These are phyloP conservation scores for Dendronephthya gigantea DNA, from an alignment of 64 coral and sea anemone species.

Conservation along the genomic window DNA sequence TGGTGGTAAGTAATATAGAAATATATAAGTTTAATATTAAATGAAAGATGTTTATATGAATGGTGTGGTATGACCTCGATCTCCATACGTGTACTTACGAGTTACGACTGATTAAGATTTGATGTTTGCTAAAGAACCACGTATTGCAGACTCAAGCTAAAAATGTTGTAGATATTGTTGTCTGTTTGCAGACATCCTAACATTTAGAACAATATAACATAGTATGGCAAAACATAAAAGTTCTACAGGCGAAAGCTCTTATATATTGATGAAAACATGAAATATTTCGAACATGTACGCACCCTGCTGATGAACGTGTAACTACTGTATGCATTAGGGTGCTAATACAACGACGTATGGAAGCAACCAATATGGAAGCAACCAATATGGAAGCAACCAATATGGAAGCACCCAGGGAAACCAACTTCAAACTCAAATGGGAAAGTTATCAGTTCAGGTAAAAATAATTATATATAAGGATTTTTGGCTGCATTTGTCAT, in stretches of 20 bases:
- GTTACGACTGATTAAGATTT: too few species aligned
- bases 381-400: not conserved
- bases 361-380: not conserved
- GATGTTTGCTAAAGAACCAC: too few species aligned
- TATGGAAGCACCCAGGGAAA: not conserved
- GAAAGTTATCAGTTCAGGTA: not conserved
- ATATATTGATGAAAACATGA: too few species aligned
- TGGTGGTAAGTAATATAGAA: not conserved
- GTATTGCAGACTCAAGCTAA: too few species aligned
- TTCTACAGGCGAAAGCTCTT: too few species aligned
- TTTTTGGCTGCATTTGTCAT: not conserved
- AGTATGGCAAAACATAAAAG: too few species aligned
- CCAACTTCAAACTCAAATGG: not conserved
- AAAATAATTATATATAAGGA: not conserved
- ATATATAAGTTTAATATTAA: not conserved
- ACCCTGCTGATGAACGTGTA: not conserved
- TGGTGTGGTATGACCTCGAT: too few species aligned
- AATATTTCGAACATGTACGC: too few species aligned
- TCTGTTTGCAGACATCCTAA: too few species aligned
- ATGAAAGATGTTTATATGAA: not conserved
- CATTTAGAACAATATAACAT: too few species aligned
- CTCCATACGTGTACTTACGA: too few species aligned
- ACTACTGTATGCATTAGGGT: not conserved
- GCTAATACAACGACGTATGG: not conserved
- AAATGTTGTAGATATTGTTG: too few species aligned